Conservation (phyloP, 2,797 vertebrate genomes). For the Melanotaenia nigrans region DNA sequence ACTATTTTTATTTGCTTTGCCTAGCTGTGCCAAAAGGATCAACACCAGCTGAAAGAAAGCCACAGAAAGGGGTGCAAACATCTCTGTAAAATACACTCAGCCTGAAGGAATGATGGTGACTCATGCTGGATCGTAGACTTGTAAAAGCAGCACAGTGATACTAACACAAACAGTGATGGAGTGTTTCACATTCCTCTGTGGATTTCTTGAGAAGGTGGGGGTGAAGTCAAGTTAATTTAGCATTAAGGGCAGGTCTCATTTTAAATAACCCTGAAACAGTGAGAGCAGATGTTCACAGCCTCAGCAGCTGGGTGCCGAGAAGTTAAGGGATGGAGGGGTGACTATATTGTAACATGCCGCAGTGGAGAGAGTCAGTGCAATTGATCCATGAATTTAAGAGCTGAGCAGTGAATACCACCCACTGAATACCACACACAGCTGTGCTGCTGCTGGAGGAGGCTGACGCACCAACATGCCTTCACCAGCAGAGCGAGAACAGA, state of each 20-base stretch:
- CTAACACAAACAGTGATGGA: constrained; percentile 35
- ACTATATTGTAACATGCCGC: constrained; percentile 59
- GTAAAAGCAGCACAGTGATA: constrained; percentile 26
- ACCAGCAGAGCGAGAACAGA: constrained; percentile 71
- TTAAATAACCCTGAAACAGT: constrained; percentile 65
- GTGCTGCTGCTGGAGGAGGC: constrained; percentile 40
- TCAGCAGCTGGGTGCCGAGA: constrained; percentile 59
- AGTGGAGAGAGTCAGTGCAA: constrained; percentile 73
- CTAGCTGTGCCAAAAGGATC: background rate
- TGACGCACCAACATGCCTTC: constrained; percentile 45
- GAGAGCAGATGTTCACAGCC: constrained; percentile 69
- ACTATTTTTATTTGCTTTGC: background rate
- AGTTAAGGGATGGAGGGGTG: constrained; percentile 37
- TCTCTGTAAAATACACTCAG: constrained; percentile 13
- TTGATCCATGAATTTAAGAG: constrained; percentile 75
- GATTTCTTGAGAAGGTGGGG: constrained; percentile 41
- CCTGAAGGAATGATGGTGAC: background rate
- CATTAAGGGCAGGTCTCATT: constrained; percentile 64
- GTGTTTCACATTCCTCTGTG: constrained; percentile 59
- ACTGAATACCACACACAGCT: constrained; percentile 80
- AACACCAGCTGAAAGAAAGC: constrained; percentile 5
- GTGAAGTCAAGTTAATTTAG: constrained; percentile 68
- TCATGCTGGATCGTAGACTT: constrained; percentile 15
- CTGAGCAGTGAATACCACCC: constrained; percentile 76
- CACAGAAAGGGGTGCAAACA: background rate